phyloP scores from a whole-genome alignment of 2,113 vertebrate species.

The Garra rufa region DNA sequence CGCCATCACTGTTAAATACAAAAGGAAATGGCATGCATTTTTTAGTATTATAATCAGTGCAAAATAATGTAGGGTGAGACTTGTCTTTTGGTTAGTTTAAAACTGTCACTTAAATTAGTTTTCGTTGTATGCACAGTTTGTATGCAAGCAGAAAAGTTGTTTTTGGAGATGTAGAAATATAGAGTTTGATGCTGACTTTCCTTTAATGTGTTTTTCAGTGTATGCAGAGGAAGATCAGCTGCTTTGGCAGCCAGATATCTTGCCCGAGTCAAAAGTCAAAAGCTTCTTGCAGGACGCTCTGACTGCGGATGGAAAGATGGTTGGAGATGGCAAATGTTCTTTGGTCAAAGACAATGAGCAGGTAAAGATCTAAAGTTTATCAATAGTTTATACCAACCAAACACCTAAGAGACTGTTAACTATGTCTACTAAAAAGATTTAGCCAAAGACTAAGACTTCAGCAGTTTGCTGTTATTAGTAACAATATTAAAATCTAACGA shows the following conservation, averaged over 20 bases:
- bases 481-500: too few relatives aligned
- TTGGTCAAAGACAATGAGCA: slow-evolving; percentile 85
- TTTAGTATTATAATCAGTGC: background rate
- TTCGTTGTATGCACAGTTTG: background rate
- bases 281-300: slow-evolving; percentile 82
- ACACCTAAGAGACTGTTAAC: background rate
- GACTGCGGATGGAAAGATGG: slow-evolving; percentile 75
- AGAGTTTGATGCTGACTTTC: background rate
- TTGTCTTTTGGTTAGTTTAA: background rate
- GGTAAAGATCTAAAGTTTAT: too few relatives aligned
- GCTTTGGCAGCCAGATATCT: slow-evolving; percentile 82
- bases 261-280: slow-evolving; percentile 83
- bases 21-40: background rate
- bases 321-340: slow-evolving; percentile 70
- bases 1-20: background rate
- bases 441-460: background rate
- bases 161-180: background rate
- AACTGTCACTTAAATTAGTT: background rate
- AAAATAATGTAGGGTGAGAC: background rate
- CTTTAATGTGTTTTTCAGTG: slow-evolving; percentile 61
- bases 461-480: background rate
- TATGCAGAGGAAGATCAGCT: slow-evolving; percentile 87
- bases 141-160: background rate
- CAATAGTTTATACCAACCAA: background rate
- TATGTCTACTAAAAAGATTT: background rate